Evolutionary conservation across 2,888 invertebrate species (phyloP), one percentile per base, ranked within the genome.

Genomic region (Gari tellinella): DNA sequence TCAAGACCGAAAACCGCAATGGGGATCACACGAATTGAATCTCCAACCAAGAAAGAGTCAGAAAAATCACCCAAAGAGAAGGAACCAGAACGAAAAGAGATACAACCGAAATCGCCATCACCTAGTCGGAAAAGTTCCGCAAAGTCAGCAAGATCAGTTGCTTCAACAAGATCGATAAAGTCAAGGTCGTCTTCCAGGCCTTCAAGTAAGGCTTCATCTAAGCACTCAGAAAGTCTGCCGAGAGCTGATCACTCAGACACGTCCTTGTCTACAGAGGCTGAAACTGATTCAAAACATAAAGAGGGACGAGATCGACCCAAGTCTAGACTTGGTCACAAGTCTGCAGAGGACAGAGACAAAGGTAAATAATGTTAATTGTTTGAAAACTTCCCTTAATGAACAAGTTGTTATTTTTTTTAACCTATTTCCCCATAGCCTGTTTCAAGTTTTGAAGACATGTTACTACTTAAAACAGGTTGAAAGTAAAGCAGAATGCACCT

Each of bases 271-370:
- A 10, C 10, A 10, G 31, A 31, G 4, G 31, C 5, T 10, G 31
- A 31, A 7, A 31, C 31, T 10, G 31, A 10, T 31, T 31, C 31
- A 31, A 31, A 31, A 10, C 80, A 82, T 48, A 65, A 67, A 41
- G 84, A 84, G 49, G 84, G 84, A 3, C 56, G 31, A 15, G 82
- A 82, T 55, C 53, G 84, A 31, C 84, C 84, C 0, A 79, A 78
- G 40, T 82, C 84, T 41, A 66, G 84, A 23, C 70, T 80, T 4
- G 84, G 84, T 19, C 81, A 81, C 31, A 61, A 62, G 4, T 38
- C 49, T n/a, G 31, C 56, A 25, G 55, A 46, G 19, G 66, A 43
- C 19, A n/a, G 23, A 38, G 52, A 52, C 23, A 53, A 52, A 45
- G 45, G 17, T 21, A 31, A 58, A 21, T 43, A 53, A 14, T 45